These are phyloP conservation scores for Pipra filicauda DNA, from an alignment of 2,113 vertebrate genomes.

Conservation along the genomic window DNA sequence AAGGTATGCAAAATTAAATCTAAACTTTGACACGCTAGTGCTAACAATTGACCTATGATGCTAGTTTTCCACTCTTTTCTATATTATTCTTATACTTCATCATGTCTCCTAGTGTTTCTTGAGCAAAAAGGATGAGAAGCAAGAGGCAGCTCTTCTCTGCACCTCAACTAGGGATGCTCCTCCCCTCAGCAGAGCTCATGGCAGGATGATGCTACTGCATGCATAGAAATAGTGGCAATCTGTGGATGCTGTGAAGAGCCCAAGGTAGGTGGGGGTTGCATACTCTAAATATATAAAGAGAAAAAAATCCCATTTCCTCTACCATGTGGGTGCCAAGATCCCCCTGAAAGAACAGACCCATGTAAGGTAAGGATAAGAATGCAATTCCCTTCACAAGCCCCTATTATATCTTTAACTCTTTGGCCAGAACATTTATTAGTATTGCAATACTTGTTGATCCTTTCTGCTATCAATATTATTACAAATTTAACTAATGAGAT, in stretches of 20 bases:
- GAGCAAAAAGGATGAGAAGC: neutral
- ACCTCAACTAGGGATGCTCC: neutral
- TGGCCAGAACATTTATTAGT: neutral
- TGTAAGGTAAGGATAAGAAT: neutral
- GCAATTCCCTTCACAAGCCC: neutral
- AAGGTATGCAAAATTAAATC: neutral
- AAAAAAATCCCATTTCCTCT: neutral
- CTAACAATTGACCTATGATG: neutral
- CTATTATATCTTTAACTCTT: neutral
- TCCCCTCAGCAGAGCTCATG: neutral
- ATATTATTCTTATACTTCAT: neutral
- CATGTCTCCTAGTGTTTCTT: neutral
- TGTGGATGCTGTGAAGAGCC: neutral
- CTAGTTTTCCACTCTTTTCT: neutral
- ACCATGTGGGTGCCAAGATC: neutral
- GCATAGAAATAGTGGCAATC: neutral
- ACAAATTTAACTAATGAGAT: neutral
- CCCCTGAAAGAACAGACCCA: neutral
- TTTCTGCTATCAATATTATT: neutral
- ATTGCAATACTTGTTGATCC: neutral
- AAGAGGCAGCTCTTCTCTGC: neutral
- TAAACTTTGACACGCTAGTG: neutral
- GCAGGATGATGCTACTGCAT: neutral
- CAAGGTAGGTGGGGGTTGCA: fast-evolving
- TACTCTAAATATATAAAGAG: neutral